A percentile compares a stretch with the other conserved stretches of the same genome.
These are phyloP conservation scores for Oreochromis aureus DNA, from an alignment of 2,113 vertebrate species.

Conservation along the genomic window DNA sequence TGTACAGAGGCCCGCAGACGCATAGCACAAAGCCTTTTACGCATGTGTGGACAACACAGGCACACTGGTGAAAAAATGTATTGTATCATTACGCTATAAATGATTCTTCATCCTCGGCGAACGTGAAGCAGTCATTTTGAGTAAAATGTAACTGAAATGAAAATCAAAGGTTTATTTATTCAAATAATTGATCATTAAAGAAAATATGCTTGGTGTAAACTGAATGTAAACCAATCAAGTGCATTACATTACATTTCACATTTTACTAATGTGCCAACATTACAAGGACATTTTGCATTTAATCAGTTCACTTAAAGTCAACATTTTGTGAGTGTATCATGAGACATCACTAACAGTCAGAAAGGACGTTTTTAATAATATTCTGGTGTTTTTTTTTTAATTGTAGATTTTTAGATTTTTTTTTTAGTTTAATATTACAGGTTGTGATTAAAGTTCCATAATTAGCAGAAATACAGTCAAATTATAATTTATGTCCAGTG, in stretches of 20 bases:
- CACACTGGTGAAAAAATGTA: background rate
- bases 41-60: background rate
- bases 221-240: background rate
- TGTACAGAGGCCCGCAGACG: background rate
- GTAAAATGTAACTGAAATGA: background rate
- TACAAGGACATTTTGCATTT: background rate
- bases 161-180: background rate
- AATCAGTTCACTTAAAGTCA: background rate
- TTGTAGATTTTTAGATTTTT: accelerated
- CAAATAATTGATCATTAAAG: background rate
- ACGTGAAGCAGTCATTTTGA: background rate
- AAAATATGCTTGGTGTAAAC: background rate
- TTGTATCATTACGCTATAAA: background rate
- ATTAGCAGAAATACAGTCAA: background rate
- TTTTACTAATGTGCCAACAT: background rate
- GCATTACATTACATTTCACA: background rate
- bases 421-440: background rate
- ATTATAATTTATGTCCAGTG: background rate
- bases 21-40: background rate
- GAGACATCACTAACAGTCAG: background rate
- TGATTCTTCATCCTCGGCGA: background rate
- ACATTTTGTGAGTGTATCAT: background rate
- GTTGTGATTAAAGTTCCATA: background rate
- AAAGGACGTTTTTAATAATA: background rate
- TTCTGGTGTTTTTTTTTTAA: background rate